Evolutionary conservation across 2,797 vertebrate species (phyloP), one percentile per base, ranked within the genome.

Genomic region (Chloroceryle amazona): DNA sequence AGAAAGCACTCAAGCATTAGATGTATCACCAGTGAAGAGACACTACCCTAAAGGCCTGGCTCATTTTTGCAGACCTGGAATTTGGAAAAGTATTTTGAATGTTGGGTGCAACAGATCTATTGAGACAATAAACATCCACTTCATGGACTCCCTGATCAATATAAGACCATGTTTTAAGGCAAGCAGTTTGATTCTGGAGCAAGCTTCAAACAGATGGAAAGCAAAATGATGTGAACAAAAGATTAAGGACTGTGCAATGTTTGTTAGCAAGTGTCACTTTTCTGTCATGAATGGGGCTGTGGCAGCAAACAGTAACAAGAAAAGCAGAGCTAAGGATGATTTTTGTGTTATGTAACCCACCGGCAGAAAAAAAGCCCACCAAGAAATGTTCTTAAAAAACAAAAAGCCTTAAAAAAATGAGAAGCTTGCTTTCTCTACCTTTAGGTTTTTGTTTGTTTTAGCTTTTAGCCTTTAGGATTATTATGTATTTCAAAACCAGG

Each of bases 341-440:
- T 89, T 87, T 83, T 10, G 72, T n/a, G 41, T 60, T 62, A 61
- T 13, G 26, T 29, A 72, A 82, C 52, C 1, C 3, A 5, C 20
- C n/a, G 16, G 2, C 3, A 8, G 5, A 0, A 0, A 4, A 4
- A 41, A 4, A 6, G 3, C 6, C 3, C 29, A 57, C 10, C 1
- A 10, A 68, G 18, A 70, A 95, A 89, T 4, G 4, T 21, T 13
- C 37, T 88, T 93, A 55, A 79, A 55, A 88, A 47, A 4, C 17
- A 46, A 65, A 13, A 13, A 86, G 7, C n/a, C 15, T 68, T 57
- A n/a, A 39, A 26, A 86, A 90, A 78, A 37, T 5, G 3, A 8
- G 28, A 80, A 62, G 39, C 4, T 41, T 75, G 60, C 82, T n/a
- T 78, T 54, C 29, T 71, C 39, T 81, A 41, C 11, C 22, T 55